Percentiles rank a stretch among this genome's conserved stretches.
These are phyloP conservation scores for Sialia sialis DNA, from an alignment of 2,113 vertebrate species.

Conservation along the genomic window DNA sequence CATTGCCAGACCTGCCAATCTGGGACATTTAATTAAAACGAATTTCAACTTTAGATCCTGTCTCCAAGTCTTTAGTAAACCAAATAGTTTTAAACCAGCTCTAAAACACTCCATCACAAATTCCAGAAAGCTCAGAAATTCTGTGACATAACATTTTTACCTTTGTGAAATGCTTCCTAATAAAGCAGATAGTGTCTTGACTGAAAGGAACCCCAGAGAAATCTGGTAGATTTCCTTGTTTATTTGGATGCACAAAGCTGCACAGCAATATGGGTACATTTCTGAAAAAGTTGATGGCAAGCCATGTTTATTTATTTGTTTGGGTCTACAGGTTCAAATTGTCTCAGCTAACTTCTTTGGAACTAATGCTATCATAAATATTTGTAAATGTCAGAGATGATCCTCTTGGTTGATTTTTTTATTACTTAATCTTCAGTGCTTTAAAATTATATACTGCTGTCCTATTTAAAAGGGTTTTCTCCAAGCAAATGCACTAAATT, in stretches of 20 bases:
- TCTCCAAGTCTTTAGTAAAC: background rate
- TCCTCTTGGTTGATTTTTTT: conserved; percentile 21
- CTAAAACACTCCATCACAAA: background rate
- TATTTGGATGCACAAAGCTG: background rate
- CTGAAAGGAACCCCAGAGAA: background rate
- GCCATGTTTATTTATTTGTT: conserved; percentile 26
- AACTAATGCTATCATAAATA: conserved; percentile 54
- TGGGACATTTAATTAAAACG: background rate
- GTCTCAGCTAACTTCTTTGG: conserved; percentile 31
- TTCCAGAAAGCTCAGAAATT: background rate
- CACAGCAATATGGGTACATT: background rate
- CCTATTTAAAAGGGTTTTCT: background rate
- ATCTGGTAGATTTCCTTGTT: background rate
- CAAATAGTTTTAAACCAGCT: background rate
- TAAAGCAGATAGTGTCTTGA: background rate
- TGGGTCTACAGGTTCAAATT: conserved; percentile 24
- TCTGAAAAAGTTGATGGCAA: conserved; percentile 1
- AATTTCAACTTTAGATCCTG: background rate
- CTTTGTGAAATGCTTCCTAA: background rate
- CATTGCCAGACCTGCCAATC: background rate
- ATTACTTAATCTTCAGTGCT: conserved; percentile 22
- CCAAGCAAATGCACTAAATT: background rate
- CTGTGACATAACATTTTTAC: background rate
- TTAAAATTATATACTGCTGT: background rate
- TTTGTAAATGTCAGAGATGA: conserved; percentile 54